These are phyloP conservation scores for Drosophila arawakana DNA, from an alignment of 1,140 invertebrate species.

Conservation along the genomic window DNA sequence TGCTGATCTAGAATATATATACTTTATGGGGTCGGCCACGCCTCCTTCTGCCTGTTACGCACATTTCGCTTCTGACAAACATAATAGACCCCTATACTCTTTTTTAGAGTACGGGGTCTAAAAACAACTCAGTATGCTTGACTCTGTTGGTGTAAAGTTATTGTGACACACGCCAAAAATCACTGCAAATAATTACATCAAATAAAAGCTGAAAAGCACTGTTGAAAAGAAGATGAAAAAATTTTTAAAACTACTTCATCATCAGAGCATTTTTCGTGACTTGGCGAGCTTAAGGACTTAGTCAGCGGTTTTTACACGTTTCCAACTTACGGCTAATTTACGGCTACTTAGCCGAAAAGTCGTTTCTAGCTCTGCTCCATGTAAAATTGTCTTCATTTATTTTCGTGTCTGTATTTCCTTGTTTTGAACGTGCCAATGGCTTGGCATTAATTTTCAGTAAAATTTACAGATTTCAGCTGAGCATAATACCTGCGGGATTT, in stretches of 20 bases:
- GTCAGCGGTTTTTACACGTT: constrained; percentile 31
- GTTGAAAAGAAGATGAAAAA: not conserved
- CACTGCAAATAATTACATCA: constrained; percentile 13
- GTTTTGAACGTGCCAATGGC: constrained; percentile 21
- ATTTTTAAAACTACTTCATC: constrained; percentile 18
- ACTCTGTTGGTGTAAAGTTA: constrained; percentile 1
- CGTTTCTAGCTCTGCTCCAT: constrained; percentile 8
- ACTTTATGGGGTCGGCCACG: too few relatives aligned
- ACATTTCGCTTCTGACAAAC: too few relatives aligned
- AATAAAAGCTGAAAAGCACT: constrained; percentile 3
- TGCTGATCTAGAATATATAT: too few relatives aligned
- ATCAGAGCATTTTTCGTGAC: constrained; percentile 2
- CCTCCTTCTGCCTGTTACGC: too few relatives aligned
- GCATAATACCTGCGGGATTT: constrained; percentile 38
- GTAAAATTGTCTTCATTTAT: not conserved
- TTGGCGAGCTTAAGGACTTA: constrained; percentile 12
- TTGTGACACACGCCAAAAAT: constrained; percentile 11
- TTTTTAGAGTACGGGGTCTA: too few relatives aligned
- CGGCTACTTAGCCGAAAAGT: constrained; percentile 13
- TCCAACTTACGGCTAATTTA: constrained; percentile 21
- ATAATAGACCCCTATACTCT: too few relatives aligned
- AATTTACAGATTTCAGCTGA: constrained; percentile 17
- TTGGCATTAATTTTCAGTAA: constrained; percentile 22
- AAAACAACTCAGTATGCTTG: constrained; percentile 3
- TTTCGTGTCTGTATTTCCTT: not conserved